Percentiles rank a stretch among this genome's conserved stretches.
Evolutionary conservation across 2,113 vertebrate genomes (phyloP).

Genomic region (Orientallactaga bullata): DNA sequence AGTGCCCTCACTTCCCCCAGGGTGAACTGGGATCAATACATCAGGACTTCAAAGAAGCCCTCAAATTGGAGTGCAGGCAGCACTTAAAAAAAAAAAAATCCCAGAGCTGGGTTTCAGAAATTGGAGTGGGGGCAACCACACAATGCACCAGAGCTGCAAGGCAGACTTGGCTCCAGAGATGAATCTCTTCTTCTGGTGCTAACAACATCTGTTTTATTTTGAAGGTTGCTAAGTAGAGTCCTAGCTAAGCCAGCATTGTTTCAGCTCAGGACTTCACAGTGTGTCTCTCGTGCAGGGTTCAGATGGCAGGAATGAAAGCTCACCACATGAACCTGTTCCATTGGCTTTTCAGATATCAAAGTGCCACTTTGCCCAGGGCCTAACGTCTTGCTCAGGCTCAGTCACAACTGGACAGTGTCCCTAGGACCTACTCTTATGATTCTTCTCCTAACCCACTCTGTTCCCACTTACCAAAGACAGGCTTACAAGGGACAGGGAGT

Average conservation of each 20-base stretch:
- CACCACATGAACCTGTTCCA: conserved; percentile 80
- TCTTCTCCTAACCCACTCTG: neutral
- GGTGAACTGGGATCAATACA: conserved; percentile 58
- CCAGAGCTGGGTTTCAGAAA: conserved; percentile 41
- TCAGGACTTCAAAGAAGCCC: conserved; percentile 68
- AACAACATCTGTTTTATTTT: conserved; percentile 83
- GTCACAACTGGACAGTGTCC: neutral
- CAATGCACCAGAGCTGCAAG: conserved; percentile 26
- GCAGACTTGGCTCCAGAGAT: conserved; percentile 71
- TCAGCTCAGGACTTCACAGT: conserved; percentile 77
- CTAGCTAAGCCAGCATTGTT: conserved; percentile 83
- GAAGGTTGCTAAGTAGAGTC: conserved; percentile 81
- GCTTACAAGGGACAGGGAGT: neutral
- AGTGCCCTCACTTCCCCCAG: conserved; percentile 29
- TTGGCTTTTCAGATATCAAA: conserved; percentile 83
- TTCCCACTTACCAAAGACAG: conserved; percentile 13
- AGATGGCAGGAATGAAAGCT: conserved; percentile 81
- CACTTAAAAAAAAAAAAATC: conserved; percentile 34
- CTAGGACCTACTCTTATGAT: neutral
- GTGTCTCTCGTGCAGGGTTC: conserved; percentile 78
- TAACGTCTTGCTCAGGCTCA: conserved; percentile 77
- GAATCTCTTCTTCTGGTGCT: conserved; percentile 65
- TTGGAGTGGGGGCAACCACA: neutral
- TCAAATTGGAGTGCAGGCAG: conserved; percentile 63
- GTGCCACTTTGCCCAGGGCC: conserved; percentile 78